A percentile compares a stretch with the other conserved stretches of the same genome.
These are phyloP conservation scores for Uloborus plumipes DNA, from an alignment of 2,888 invertebrate species.

Conservation along the genomic window DNA sequence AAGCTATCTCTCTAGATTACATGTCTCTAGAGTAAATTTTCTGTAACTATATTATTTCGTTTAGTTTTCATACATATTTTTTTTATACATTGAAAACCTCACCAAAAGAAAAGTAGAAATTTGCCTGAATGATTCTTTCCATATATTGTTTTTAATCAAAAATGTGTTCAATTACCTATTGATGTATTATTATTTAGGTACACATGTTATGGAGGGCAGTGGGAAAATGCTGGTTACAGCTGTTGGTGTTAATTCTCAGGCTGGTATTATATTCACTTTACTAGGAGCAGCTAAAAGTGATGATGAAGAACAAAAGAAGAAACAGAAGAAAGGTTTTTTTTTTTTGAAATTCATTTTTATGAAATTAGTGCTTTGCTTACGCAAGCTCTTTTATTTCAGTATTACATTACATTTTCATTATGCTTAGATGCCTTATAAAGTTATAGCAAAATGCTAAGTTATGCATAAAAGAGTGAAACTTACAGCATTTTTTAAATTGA, in stretches of 20 bases:
- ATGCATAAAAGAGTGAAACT: too few species aligned
- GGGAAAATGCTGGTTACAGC: slow-evolving; percentile 99
- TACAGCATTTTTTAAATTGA: too few species aligned
- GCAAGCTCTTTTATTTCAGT: slow-evolving; percentile 1
- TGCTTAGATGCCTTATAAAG: too few species aligned
- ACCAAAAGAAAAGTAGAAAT: too few species aligned
- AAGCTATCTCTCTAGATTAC: too few species aligned
- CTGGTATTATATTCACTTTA: slow-evolving; percentile 98
- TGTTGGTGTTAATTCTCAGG: slow-evolving; percentile 97
- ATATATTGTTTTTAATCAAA: too few species aligned
- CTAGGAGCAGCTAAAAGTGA: slow-evolving; percentile 84
- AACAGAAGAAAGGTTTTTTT: slow-evolving; percentile 72
- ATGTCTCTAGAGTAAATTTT: too few species aligned
- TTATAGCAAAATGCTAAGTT: too few species aligned
- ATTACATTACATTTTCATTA: not conserved
- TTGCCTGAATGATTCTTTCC: too few species aligned
- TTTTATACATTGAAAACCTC: too few species aligned
- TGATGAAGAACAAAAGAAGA: slow-evolving; percentile 89
- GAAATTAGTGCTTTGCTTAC: not conserved
- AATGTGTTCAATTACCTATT: not conserved
- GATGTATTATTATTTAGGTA: slow-evolving; percentile 71
- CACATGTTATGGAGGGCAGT: slow-evolving; percentile 99
- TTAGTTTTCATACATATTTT: too few species aligned
- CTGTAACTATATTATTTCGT: too few species aligned
- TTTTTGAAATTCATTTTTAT: not conserved